Base-by-base conservation (phyloP, 23 tunicate genomes). In the Oikopleura vanhoeffeni region DNA sequence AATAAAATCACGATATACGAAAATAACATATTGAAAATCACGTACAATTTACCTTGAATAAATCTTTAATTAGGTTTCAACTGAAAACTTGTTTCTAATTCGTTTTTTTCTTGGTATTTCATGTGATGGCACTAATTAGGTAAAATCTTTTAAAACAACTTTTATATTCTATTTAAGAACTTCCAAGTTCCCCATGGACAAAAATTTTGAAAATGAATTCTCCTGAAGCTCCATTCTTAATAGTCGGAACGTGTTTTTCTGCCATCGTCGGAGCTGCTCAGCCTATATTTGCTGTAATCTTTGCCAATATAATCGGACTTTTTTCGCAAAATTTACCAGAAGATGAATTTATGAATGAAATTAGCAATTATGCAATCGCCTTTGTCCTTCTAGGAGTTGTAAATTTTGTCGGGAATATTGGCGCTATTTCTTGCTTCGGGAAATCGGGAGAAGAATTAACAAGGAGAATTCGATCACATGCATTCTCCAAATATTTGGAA, bases 361-460 rank as follows among this genome's bases (percentile, higher is more conserved):
- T 71, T 18, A 30, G 3, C 35, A 4, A 32, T 33, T 2, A 71
- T 24, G 79, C 79, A 13, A 71, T 71, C 79, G 35, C 27, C 2
- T 71, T 71, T 71, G 79, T 71, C 35, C 34, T 71, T 71, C 38
- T 71, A 32, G 79, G 79, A 2, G 79, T 71, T 28, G 27, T 32
- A 30, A 71, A 71, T 32, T 71, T 71, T 30, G 79, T 71, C 35
- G 79, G 79, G 4, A 71, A 71, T 71, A 71, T 71, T 71, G 79
- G 79, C 79, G 79, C 79, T 38, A 30, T 71, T 71, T 41, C 95
- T 0, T 89, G 87, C 40, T 95, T 95, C 41, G 99, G 84, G n/a
- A 90, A 91, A 87, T 88, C 99, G 32, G 99, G 99, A 3, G 99
- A 95, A 67, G 99, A 95, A 86, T 76, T 95, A 40, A 95, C 99